Percentiles rank a stretch among this genome's conserved stretches.
These are phyloP conservation scores for Bettongia penicillata DNA, from an alignment of 2,113 vertebrate genomes.

Conservation along the genomic window DNA sequence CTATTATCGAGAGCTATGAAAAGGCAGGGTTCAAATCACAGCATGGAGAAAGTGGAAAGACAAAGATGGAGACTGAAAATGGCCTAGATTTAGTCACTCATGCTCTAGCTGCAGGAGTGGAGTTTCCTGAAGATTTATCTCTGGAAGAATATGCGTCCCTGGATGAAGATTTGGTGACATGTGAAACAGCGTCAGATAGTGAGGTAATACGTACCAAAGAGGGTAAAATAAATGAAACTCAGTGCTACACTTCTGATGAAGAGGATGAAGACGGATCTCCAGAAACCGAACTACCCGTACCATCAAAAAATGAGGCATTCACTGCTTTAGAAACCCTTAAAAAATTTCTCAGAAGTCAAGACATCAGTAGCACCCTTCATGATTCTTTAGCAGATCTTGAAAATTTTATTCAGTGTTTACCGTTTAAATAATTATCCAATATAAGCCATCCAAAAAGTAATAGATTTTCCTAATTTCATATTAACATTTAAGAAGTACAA, in stretches of 20 bases:
- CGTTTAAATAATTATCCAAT: constrained; percentile 67
- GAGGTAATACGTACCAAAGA: constrained; percentile 7
- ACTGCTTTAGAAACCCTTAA: constrained; percentile 81
- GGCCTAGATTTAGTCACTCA: constrained; percentile 73
- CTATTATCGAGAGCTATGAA: constrained; percentile 72
- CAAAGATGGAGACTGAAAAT: background rate
- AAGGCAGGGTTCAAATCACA: constrained; percentile 77
- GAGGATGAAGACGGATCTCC: constrained; percentile 37
- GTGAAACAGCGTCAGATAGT: constrained; percentile 38
- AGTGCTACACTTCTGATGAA: constrained; percentile 66
- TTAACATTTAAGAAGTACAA: constrained; percentile 52
- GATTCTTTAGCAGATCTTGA: constrained; percentile 82
- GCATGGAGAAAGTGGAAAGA: constrained; percentile 57
- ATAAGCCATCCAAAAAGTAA: constrained; percentile 6
- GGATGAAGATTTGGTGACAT: constrained; percentile 78
- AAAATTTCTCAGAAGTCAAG: constrained; percentile 81
- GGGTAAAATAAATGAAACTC: constrained; percentile 44
- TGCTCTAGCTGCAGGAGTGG: constrained; percentile 76
- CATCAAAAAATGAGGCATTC: constrained; percentile 80
- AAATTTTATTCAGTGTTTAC: constrained; percentile 78
- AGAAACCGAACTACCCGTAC: constrained; percentile 67
- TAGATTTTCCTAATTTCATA: constrained; percentile 46
- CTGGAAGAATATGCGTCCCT: constrained; percentile 80
- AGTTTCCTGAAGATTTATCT: constrained; percentile 81
- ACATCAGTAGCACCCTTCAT: constrained; percentile 65